These are phyloP conservation scores for Propithecus perrieri DNA, from an alignment of 2,797 vertebrate genomes.

Conservation along the genomic window DNA sequence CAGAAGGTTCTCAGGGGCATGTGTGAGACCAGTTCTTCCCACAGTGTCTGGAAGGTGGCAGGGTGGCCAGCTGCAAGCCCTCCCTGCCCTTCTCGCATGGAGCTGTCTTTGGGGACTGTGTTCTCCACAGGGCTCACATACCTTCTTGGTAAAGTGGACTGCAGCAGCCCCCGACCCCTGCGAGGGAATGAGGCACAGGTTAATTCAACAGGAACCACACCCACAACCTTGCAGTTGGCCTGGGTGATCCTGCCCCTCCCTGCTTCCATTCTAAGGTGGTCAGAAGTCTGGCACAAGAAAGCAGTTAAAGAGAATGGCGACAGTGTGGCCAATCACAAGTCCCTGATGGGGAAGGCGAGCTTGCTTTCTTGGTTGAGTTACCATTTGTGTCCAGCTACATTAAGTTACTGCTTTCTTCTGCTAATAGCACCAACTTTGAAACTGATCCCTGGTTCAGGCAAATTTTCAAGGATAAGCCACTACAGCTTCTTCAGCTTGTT, in stretches of 20 bases:
- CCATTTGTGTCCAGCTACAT: not conserved
- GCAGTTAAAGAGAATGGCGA: no score
- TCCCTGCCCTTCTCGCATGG: not conserved
- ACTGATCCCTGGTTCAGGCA: not conserved
- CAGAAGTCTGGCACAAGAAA: not conserved
- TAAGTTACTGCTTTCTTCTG: not conserved
- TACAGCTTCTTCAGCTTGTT: not conserved
- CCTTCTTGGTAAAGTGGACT: conserved; percentile 83
- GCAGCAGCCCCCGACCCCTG: conserved; percentile 77
- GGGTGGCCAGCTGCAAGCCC: not conserved
- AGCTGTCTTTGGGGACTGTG: not conserved
- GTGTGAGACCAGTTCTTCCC: not conserved
- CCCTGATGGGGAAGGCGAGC: not conserved
- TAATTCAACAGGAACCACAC: not conserved
- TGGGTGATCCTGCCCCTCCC: not conserved
- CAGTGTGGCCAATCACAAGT: not conserved
- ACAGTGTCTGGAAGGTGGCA: not conserved
- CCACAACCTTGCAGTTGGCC: not conserved
- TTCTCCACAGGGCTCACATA: conserved; percentile 52
- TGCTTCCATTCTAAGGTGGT: not conserved
- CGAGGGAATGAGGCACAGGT: conserved; percentile 56
- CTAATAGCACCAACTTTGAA: not conserved
- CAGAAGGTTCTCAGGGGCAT: not conserved
- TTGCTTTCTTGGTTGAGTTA: not conserved
- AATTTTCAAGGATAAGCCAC: not conserved